Percentiles rank a stretch among this genome's conserved stretches.
phyloP scores from a whole-genome alignment of 2,797 vertebrate species.

The Garrulus glandarius region DNA sequence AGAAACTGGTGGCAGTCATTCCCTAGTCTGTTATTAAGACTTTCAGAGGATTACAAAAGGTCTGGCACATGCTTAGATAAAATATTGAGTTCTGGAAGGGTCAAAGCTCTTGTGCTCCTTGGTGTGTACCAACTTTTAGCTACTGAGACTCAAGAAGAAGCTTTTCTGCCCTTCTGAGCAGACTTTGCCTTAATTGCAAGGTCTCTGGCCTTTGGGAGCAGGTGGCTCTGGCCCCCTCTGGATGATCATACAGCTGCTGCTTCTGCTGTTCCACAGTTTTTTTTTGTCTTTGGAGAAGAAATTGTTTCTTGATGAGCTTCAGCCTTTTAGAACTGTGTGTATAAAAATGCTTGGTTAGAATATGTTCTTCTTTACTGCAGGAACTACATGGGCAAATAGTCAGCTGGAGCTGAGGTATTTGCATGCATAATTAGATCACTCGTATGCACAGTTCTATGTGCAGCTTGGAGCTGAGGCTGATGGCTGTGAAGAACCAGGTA shows the following conservation, averaged over 20 bases:
- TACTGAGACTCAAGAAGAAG: background rate
- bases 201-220: background rate
- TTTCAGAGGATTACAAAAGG: background rate
- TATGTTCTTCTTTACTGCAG: background rate
- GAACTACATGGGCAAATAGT: background rate
- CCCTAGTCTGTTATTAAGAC: background rate
- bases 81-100: background rate
- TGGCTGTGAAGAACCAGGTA: background rate
- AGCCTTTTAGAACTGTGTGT: background rate
- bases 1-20: background rate
- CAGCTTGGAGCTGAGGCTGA: background rate
- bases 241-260: background rate
- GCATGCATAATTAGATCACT: background rate
- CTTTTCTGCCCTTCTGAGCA: background rate
- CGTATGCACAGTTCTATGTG: background rate
- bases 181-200: background rate
- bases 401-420: background rate
- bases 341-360: background rate
- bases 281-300: background rate
- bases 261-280: constrained; percentile 8
- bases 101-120: background rate
- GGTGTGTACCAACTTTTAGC: background rate
- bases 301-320: background rate
- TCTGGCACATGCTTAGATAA: background rate
- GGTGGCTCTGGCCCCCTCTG: background rate